A percentile compares a stretch with the other conserved stretches of the same genome.
Evolutionary conservation across 2,113 vertebrate genomes (phyloP).

Genomic region (Brachypteracias leptosomus): DNA sequence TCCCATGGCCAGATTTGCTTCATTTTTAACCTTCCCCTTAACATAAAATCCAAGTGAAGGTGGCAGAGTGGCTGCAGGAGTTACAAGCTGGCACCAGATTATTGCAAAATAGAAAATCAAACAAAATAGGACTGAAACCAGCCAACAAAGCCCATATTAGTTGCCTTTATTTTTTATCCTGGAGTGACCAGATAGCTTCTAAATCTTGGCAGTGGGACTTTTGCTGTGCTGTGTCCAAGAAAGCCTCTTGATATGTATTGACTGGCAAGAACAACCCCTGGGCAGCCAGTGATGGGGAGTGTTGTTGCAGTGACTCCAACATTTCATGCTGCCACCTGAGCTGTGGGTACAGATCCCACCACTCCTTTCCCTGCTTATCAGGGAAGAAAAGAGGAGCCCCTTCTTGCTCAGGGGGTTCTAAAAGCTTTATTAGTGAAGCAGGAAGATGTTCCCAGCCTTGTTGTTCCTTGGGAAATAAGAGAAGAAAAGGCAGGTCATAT

Average conservation of each 20-base stretch:
- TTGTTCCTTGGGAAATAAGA: conserved; percentile 54
- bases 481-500: neutral
- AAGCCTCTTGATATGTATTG: neutral
- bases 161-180: neutral
- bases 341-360: neutral
- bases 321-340: neutral
- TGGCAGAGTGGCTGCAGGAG: neutral
- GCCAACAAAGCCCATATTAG: neutral
- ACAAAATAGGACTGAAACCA: neutral
- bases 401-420: neutral
- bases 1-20: neutral
- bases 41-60: neutral
- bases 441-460: conserved; percentile 14
- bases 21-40: neutral
- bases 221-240: neutral
- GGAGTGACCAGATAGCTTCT: neutral
- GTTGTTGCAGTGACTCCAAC: neutral
- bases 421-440: conserved; percentile 38
- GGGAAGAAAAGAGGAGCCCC: neutral
- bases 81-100: neutral
- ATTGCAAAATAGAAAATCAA: neutral
- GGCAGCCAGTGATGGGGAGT: neutral
- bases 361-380: neutral
- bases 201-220: neutral
- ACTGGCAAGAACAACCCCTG: neutral